Evolutionary conservation across 2,888 invertebrate genomes (phyloP).

Genomic region (Strigamia transsilvanica): DNA sequence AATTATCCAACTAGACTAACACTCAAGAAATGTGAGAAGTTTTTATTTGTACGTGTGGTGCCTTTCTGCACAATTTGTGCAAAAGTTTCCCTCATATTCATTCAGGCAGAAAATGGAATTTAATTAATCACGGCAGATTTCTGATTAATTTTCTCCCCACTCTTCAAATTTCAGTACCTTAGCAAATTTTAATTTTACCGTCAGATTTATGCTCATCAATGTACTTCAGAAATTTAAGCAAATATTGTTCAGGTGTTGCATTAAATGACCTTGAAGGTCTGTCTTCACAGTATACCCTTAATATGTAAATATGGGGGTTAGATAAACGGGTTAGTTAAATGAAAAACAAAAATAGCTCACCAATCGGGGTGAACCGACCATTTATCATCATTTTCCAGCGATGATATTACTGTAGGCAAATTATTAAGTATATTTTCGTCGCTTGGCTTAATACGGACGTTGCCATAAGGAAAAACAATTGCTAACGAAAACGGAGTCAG

Average conservation of each 20-base stretch:
- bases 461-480: neutral
- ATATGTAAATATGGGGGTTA: neutral
- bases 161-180: no score
- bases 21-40: neutral
- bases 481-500: neutral
- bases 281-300: slow-evolving; percentile 15
- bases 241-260: neutral
- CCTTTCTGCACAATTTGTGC: no score
- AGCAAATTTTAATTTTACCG: neutral
- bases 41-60: no score
- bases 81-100: no score
- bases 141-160: no score
- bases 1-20: neutral
- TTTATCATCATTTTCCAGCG: neutral
- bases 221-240: neutral
- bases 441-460: neutral
- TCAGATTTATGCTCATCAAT: neutral
- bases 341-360: neutral
- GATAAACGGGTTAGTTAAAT: neutral
- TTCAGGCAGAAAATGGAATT: no score
- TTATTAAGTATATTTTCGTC: neutral
- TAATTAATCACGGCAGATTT: no score
- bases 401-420: neutral
- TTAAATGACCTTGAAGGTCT: neutral
- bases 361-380: slow-evolving; percentile 11